Conservation (phyloP, 2,113 vertebrate species). For the Rhombomys opimus region DNA sequence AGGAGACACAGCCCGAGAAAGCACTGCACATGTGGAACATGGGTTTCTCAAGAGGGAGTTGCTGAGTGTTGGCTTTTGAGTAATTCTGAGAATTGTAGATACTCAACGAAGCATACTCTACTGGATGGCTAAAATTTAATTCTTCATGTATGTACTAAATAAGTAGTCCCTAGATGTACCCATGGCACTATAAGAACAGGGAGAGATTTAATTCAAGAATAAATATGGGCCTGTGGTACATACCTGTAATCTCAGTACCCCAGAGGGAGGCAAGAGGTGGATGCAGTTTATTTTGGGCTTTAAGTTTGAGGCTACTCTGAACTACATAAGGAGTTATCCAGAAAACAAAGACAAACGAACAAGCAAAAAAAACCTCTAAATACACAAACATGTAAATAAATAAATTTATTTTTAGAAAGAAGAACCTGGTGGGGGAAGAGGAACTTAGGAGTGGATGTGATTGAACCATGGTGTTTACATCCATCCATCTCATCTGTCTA, state of each 20-base stretch:
- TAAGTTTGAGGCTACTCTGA: background rate
- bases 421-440: background rate
- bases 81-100: background rate
- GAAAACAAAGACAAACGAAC: background rate
- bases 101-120: background rate
- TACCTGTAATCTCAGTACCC: background rate
- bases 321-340: background rate
- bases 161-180: background rate
- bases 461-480: background rate
- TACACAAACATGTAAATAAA: background rate
- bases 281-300: background rate
- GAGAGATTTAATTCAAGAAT: constrained; percentile 30
- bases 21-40: background rate
- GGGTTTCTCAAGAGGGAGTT: background rate
- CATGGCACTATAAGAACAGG: background rate
- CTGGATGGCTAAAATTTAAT: background rate
- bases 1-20: background rate
- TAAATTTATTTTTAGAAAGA: background rate
- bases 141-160: background rate
- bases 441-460: background rate
- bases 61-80: background rate
- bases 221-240: background rate
- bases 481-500: too few relatives aligned
- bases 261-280: background rate
- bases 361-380: background rate